A percentile compares a stretch with the other conserved stretches of the same genome.
phyloP scores from a whole-genome alignment of 2,797 vertebrate genomes.

The Poecilia picta region DNA sequence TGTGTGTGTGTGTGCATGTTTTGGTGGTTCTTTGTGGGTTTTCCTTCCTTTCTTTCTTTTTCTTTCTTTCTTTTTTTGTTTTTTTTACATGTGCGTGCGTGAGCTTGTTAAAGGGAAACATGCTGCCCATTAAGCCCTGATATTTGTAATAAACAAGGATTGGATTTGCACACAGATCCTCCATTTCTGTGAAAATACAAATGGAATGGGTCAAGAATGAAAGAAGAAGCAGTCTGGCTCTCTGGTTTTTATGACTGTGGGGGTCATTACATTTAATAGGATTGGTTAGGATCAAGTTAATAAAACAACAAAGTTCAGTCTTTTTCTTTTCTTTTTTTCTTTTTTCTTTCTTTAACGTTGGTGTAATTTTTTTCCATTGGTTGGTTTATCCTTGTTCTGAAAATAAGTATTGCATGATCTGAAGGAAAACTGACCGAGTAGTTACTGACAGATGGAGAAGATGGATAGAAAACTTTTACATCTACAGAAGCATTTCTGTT shows the following conservation, averaged over 20 bases:
- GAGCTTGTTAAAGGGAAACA: conserved; percentile 44
- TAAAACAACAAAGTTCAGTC: neutral
- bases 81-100: neutral
- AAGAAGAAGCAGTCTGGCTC: conserved; percentile 3
- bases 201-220: neutral
- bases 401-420: neutral
- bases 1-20: neutral
- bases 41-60: neutral
- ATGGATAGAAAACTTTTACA: neutral
- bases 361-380: neutral
- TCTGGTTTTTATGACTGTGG: neutral
- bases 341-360: neutral
- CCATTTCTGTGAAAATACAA: neutral
- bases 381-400: neutral
- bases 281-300: neutral
- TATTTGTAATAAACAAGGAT: conserved; percentile 38
- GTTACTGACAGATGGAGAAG: neutral
- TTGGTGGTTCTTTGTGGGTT: conserved; percentile 34
- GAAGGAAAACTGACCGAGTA: neutral
- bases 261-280: neutral
- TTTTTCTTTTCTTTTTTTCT: neutral
- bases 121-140: conserved; percentile 43
- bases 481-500: neutral
- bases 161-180: conserved; percentile 1
- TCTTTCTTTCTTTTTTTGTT: neutral